Percentiles rank a stretch among this genome's conserved stretches.
These are phyloP conservation scores for Piaya cayana DNA, from an alignment of 2,113 vertebrate species.

Conservation along the genomic window DNA sequence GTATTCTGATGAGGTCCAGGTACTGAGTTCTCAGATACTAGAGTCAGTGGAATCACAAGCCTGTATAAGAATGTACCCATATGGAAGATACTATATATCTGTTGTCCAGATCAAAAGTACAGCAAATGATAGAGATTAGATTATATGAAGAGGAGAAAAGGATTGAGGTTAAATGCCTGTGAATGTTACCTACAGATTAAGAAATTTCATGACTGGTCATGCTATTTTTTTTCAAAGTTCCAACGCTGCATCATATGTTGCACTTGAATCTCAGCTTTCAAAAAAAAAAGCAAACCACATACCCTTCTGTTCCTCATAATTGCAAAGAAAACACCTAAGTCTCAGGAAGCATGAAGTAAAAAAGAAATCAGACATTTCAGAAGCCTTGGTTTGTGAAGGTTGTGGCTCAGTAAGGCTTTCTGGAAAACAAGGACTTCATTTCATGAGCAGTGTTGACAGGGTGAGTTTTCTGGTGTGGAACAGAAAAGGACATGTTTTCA, in stretches of 20 bases:
- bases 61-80: fast-evolving
- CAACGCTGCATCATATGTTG: neutral
- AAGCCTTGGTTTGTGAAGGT: neutral
- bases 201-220: neutral
- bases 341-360: neutral
- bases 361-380: neutral
- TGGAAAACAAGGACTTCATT: neutral
- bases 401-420: neutral
- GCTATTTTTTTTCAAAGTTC: neutral
- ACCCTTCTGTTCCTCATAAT: neutral
- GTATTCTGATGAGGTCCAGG: neutral
- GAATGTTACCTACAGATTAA: neutral
- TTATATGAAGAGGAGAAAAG: neutral
- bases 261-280: neutral
- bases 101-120: neutral
- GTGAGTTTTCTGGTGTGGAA: neutral
- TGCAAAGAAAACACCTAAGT: neutral
- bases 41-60: neutral
- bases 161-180: neutral
- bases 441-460: neutral
- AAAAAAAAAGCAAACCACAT: neutral
- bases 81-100: neutral
- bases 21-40: neutral
- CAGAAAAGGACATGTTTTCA: neutral
- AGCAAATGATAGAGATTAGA: neutral